phyloP scores from a whole-genome alignment of 2,113 vertebrate genomes.

The Tragelaphus imberbis region DNA sequence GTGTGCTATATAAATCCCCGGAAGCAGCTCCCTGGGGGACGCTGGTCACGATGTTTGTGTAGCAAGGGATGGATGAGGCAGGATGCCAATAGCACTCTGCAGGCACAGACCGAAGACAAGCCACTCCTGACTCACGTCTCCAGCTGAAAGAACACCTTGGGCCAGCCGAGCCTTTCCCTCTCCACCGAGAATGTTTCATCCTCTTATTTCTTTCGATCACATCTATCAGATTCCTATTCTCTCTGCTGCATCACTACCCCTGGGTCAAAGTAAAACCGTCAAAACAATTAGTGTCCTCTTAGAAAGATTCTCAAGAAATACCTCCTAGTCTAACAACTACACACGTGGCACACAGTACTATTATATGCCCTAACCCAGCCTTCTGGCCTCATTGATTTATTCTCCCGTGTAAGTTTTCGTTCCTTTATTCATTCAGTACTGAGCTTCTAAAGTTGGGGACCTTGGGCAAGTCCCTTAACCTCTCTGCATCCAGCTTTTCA shows the following conservation, averaged over 20 bases:
- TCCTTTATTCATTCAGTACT: background rate
- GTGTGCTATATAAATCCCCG: background rate
- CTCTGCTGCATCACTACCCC: background rate
- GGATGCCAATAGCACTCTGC: background rate
- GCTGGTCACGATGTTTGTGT: background rate
- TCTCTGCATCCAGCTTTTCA: background rate
- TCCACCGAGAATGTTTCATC: background rate
- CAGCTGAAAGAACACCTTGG: background rate
- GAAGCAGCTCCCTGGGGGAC: background rate
- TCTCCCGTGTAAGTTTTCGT: background rate
- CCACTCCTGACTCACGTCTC: conserved; percentile 13
- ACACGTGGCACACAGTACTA: background rate
- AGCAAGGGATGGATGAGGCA: background rate
- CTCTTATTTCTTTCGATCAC: background rate
- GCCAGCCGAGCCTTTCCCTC: background rate
- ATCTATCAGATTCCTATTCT: background rate
- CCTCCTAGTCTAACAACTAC: background rate
- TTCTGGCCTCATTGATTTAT: background rate
- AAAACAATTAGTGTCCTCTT: background rate
- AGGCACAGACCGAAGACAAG: background rate
- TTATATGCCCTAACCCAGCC: background rate
- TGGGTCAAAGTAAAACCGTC: background rate
- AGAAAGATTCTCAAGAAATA: background rate
- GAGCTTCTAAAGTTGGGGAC: background rate
- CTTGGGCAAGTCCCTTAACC: background rate